Conservation (phyloP, 2,113 vertebrate genomes). For the Peromyscus californicus region DNA sequence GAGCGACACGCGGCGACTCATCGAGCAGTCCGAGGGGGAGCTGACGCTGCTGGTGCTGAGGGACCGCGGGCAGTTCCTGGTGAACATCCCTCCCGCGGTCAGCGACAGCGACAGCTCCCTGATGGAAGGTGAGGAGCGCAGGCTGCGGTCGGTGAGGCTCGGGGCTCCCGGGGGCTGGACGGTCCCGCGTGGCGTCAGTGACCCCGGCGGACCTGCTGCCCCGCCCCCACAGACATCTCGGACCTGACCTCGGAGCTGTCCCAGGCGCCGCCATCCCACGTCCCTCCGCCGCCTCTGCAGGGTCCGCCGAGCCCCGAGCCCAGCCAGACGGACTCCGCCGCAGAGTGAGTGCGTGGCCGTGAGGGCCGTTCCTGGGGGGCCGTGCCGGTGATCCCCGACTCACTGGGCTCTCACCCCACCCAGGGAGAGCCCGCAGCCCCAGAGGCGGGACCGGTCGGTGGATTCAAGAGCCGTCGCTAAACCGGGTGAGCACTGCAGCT, state of each 20-base stretch:
- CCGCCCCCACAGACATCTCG: conserved; percentile 91
- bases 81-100: conserved; percentile 92
- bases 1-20: conserved; percentile 94
- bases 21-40: conserved; percentile 93
- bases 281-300: conserved; percentile 73
- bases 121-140: conserved; percentile 89
- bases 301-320: conserved; percentile 73
- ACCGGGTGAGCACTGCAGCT: not conserved
- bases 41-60: conserved; percentile 94
- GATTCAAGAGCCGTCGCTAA: not conserved
- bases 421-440: conserved; percentile 53
- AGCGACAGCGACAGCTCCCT: conserved; percentile 93
- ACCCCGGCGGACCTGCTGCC: not conserved
- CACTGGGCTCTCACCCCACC: not conserved
- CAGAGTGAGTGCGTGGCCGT: conserved; percentile 59
- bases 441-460: not conserved
- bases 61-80: conserved; percentile 93
- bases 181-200: not conserved
- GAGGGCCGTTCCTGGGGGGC: not conserved
- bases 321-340: conserved; percentile 75
- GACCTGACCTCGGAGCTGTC: conserved; percentile 90
- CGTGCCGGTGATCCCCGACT: not conserved
- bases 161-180: not conserved
- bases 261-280: conserved; percentile 64
- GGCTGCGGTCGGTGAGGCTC: not conserved